A percentile compares a stretch with the other conserved stretches of the same genome.
phyloP scores from a whole-genome alignment of 2,113 vertebrate genomes.

The Rhodinocichla rosea region DNA sequence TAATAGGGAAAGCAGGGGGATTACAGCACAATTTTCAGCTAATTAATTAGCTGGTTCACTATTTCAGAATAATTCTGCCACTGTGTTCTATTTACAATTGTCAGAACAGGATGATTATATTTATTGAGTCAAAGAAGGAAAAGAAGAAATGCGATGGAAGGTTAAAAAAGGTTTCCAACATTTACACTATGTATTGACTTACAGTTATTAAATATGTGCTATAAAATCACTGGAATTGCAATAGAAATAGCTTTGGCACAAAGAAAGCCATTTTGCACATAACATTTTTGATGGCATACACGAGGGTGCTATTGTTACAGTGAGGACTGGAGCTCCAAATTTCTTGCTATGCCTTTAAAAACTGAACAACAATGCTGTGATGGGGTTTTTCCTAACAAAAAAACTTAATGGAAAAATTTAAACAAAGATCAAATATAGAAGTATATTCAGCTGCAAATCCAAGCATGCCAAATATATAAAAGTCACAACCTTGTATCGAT shows the following conservation, averaged over 20 bases:
- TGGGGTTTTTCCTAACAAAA: not conserved
- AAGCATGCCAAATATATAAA: not conserved
- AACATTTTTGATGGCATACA: constrained; percentile 22
- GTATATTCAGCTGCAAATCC: not conserved
- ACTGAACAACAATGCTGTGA: not conserved
- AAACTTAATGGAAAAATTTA: not conserved
- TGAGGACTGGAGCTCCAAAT: not conserved
- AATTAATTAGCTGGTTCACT: not conserved
- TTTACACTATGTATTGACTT: constrained; percentile 15
- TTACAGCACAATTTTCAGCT: not conserved
- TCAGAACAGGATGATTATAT: not conserved
- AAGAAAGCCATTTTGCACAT: not conserved
- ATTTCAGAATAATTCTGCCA: not conserved
- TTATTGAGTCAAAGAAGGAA: not conserved
- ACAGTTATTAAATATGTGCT: not conserved
- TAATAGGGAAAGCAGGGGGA: not conserved
- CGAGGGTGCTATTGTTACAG: not conserved
- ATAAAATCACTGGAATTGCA: not conserved
- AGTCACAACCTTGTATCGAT: not conserved
- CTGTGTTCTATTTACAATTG: not conserved
- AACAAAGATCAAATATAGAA: not conserved
- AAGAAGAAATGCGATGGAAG: not conserved
- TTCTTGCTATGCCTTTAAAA: constrained; percentile 1
- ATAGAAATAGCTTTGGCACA: constrained; percentile 28
- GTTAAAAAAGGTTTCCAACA: not conserved